Evolutionary conservation across 2,113 vertebrate species (phyloP), one percentile per base, ranked within the genome.

Genomic region (Noturus placidus): DNA sequence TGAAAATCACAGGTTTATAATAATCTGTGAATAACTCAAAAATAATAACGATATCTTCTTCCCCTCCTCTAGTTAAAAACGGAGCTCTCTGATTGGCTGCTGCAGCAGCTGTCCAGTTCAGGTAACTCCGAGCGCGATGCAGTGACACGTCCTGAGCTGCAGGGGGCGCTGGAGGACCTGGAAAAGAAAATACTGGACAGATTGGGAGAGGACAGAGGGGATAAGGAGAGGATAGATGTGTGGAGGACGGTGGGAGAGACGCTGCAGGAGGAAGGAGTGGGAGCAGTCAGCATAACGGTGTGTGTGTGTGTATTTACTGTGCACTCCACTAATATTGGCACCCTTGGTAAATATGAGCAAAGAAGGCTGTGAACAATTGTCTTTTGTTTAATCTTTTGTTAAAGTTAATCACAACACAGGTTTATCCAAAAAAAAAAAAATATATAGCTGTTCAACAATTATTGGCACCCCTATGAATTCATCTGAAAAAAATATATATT

Each of bases 221-320:
- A 86, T 27, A 72, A 81, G 30, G 82, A 89, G 57, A 88, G 46
- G 10, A 82, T 56, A 17, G 90, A 91, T 2, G 65, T 57, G 11
- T 92, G 91, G 91, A 88, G 89, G 79, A 84, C 88, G 4, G 91
- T 91, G 50, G 91, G 91, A 17, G 88, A 90, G 84, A 90, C 89
- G 2, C 88, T 91, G 88, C 35, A 88, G 6, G 80, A 89, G 56
- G 91, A 91, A 87, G 92, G 91, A 38, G 85, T 87, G 8, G 92
- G 91, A 69, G 90, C 85, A 1, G 57, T 89, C 69, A 89, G 90
- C 0, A 35, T 92, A 59, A 84, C 90, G 90, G 92, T 92, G 25
- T 77, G 81, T 81, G 25, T 82, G 30, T 46, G 46, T 54, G 50
- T 46, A 46, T 46, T 50, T 46, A 46, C 42, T 7, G 42, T 46